Percentiles rank a stretch among this genome's conserved stretches.
Evolutionary conservation across 2,888 invertebrate species (phyloP).

Genomic region (Noctuana brunneofusca): DNA sequence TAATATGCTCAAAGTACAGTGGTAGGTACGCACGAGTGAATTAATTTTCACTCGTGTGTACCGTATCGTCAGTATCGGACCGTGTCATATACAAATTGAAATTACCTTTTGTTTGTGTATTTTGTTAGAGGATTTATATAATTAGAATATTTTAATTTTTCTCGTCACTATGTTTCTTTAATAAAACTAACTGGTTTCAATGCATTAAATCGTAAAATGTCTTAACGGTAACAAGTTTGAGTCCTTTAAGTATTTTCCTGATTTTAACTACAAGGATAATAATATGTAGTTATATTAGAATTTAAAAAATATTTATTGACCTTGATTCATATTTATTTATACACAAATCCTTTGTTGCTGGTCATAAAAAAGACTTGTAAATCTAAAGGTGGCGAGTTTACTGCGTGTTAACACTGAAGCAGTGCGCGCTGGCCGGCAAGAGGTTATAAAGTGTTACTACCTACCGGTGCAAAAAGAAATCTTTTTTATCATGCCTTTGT

Average conservation of each 20-base stretch:
- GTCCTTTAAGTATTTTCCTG: constrained; percentile 5
- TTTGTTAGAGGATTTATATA: neutral
- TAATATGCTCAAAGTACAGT: constrained; percentile 8
- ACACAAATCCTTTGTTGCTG: constrained; percentile 4
- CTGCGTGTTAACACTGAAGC: constrained; percentile 50
- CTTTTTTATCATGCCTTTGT: constrained; percentile 4
- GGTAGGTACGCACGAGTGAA: constrained; percentile 15
- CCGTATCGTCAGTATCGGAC: constrained; percentile 15
- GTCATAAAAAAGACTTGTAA: constrained; percentile 43
- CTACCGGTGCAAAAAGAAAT: neutral
- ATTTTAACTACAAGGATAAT: neutral
- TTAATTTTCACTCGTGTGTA: no score
- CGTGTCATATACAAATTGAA: constrained; percentile 15
- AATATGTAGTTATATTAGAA: neutral
- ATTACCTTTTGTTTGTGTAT: neutral
- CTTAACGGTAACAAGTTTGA: neutral
- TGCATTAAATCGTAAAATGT: neutral
- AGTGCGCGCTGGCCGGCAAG: constrained; percentile 25
- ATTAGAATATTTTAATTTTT: neutral
- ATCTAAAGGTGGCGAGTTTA: constrained; percentile 53
- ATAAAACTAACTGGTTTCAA: constrained; percentile 8
- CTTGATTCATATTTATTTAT: neutral
- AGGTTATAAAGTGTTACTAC: constrained; percentile 40
- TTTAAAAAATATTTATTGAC: neutral
- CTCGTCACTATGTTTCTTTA: neutral